Base-by-base conservation (phyloP, 2,888 invertebrate species). In the Pterostichus niger region DNA sequence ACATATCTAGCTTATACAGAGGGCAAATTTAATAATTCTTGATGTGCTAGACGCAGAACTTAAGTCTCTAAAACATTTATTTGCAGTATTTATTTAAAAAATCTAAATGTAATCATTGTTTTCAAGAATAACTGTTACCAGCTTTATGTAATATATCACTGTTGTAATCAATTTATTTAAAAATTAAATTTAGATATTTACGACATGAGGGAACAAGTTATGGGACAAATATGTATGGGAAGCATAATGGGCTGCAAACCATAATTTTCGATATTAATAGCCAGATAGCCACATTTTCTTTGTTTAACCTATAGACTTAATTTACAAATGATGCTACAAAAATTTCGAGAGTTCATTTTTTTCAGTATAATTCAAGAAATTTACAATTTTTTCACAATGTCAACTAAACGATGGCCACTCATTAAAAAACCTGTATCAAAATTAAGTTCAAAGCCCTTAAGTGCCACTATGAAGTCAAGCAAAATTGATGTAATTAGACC, bases 201-300 rank as follows among this genome's bases (percentile, higher is more conserved):
- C 6, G 6, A 35, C 6, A 35, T 35, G 35, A 35, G 35, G 35
- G 3, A 6, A n/a, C n/a, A n/a, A n/a, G n/a, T n/a, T n/a, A n/a
- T n/a, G n/a, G n/a, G n/a, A n/a, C n/a, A n/a, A n/a, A n/a, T n/a
- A n/a, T n/a, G n/a, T n/a, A n/a, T n/a, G n/a, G n/a, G n/a, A n/a
- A n/a, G n/a, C n/a, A 35, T 35, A 35, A 35, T 6, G 35, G 4
- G 52, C 52, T 10, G 3, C n/a, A 85, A 84, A 84, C 83, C 64
- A 84, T 78, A 85, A 84, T 86, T 49, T 52, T 85, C 64, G 82
- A 84, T 35, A 4, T 84, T 24, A 86, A n/a, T n/a, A n/a, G n/a
- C n/a, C n/a, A n/a, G n/a, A 86, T 84, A 83, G 85, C n/a, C 81
- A 85, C 11, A 87, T 86, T 64, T 85, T 86, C 75, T 87, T 68